Base-by-base conservation (phyloP, 2,888 invertebrate genomes). In the Metallyticus violacea region DNA sequence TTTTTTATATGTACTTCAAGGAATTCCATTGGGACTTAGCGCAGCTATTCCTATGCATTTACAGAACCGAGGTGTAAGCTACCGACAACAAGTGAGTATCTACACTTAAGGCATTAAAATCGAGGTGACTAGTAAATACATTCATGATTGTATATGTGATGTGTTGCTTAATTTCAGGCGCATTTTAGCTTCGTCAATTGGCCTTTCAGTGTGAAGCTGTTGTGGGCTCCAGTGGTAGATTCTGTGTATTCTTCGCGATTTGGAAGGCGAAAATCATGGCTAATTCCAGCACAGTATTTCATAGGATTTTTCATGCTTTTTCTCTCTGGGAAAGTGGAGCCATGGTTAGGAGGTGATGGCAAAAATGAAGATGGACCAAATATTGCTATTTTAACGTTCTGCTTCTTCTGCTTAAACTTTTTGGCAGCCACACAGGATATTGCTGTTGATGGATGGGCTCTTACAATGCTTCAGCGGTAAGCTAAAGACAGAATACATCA, bases 201-300 rank as follows among this genome's bases (percentile, higher is more conserved):
- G 98, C 98, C 98, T 0, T 97, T 97, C 90, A 95, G 95, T 89
- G 90, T 99, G 80, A 99, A 99, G 92, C 92, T 99, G 80, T 91
- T 99, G 86, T 99, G 99, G 99, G 99, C 99, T 0, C 99, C 99
- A 1, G 95, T 99, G 89, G 99, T 99, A 5, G 99, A 99, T 92
- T 96, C 99, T 0, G 91, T 98, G 81, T 99, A 96, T 91, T 95
- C 95, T 89, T 93, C 94, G 9, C 93, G 94, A 88, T 96, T 99
- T 92, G 99, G 99, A 0, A 93, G 99, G 28, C 93, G 99, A 88
- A 99, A 99, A 93, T 97, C 97, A 6, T 97, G 97, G 97, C 94
- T 99, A 25, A 96, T 99, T 79, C 99, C 99, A 0, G 96, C 96
- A 1, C 99, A 99, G 91, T 98, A 99, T 92, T 92, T 98, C 15